These are phyloP conservation scores for Ambastaia sidthimunki DNA, from an alignment of 2,797 vertebrate genomes.

Conservation along the genomic window DNA sequence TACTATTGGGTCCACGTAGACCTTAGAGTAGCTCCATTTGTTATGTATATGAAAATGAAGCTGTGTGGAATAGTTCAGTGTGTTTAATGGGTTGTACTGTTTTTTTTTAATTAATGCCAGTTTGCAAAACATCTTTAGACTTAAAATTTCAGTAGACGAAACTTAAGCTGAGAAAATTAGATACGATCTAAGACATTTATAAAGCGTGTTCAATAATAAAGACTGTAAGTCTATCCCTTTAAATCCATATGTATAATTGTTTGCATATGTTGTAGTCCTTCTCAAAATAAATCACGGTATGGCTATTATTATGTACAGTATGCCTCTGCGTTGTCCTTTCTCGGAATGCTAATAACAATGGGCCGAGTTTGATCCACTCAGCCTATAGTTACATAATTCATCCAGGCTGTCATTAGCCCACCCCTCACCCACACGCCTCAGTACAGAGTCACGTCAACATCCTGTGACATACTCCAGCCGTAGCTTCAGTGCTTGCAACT, in stretches of 20 bases:
- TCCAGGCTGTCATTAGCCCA: constrained; percentile 9
- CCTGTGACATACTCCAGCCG: background rate
- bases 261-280: too few species aligned
- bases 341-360: constrained; percentile 1
- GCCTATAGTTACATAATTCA: constrained; percentile 32
- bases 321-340: background rate
- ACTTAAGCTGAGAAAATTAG: too few species aligned
- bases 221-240: too few species aligned
- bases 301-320: background rate
- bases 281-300: constrained; percentile 8
- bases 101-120: background rate
- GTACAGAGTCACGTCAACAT: constrained; percentile 8
- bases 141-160: too few species aligned
- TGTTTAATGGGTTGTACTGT: background rate
- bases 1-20: background rate
- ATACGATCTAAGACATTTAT: too few species aligned
- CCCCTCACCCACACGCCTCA: constrained; percentile 17
- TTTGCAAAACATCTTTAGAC: too few species aligned
- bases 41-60: background rate
- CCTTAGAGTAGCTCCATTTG: background rate
- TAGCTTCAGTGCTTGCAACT: constrained; percentile 1
- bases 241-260: too few species aligned
- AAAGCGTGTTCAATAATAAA: too few species aligned
- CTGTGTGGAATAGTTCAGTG: background rate
- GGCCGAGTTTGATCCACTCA: constrained; percentile 1